Percentiles rank a stretch among this genome's conserved stretches.
Conservation (phyloP, 2,113 vertebrate genomes). For the Erinaceus europaeus region DNA sequence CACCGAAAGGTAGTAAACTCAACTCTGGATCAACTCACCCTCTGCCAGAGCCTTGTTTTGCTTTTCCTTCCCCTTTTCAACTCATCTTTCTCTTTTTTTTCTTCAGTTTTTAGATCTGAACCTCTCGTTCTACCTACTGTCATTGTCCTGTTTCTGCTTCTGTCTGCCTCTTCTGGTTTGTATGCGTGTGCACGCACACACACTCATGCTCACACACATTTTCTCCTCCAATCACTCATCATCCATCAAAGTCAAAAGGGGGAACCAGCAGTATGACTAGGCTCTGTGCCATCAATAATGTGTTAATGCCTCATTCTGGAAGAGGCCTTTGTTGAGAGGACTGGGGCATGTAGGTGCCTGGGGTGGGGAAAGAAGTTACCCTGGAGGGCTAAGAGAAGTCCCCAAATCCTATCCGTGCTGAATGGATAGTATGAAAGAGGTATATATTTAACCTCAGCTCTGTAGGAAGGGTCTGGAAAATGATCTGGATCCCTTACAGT, state of each 20-base stretch:
- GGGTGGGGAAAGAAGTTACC: background rate
- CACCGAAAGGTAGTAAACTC: background rate
- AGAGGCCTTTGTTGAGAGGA: background rate
- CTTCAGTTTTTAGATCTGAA: background rate
- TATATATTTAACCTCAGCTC: background rate
- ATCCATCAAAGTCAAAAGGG: slow-evolving; percentile 22
- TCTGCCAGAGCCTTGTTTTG: background rate
- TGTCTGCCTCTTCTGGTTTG: background rate
- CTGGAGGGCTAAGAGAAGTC: background rate
- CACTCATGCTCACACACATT: background rate
- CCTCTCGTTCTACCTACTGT: background rate
- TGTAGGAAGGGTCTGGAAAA: background rate
- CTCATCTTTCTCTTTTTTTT: background rate
- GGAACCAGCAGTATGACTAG: background rate
- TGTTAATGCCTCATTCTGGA: background rate
- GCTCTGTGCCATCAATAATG: background rate
- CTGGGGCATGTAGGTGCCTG: background rate
- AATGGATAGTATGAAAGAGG: background rate
- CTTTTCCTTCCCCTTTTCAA: background rate
- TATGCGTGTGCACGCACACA: no score
- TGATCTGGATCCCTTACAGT: background rate
- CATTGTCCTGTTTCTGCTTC: background rate
- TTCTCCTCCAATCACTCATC: background rate
- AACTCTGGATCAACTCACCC: background rate
- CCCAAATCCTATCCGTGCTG: background rate